Conservation (phyloP, 2,888 invertebrate species). For the Neoascia interrupta region DNA sequence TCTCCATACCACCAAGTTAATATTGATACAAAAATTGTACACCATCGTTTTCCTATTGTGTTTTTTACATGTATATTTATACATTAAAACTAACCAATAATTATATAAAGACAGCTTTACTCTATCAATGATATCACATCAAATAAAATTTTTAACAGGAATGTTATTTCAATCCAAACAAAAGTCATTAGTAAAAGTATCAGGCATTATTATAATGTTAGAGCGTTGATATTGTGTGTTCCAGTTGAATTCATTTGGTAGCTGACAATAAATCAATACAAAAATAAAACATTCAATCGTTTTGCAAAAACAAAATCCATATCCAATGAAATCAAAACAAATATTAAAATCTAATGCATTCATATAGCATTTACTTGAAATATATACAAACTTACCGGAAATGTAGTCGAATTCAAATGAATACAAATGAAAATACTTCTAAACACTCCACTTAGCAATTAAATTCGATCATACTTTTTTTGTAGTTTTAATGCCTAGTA, state of each 20-base stretch:
- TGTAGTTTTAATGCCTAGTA: slow-evolving; percentile 1
- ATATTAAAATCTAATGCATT: slow-evolving; percentile 19
- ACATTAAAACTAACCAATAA: slow-evolving; percentile 31
- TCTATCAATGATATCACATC: slow-evolving; percentile 14
- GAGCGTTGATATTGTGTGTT: slow-evolving; percentile 50
- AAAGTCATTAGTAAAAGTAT: slow-evolving; percentile 33
- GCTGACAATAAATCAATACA: slow-evolving; percentile 52
- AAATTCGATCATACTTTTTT: not conserved
- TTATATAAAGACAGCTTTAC: slow-evolving; percentile 60
- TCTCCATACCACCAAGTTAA: slow-evolving; percentile 83
- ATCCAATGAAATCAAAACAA: slow-evolving; percentile 22
- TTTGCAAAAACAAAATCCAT: slow-evolving; percentile 31
- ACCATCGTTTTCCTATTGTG: slow-evolving; percentile 40
- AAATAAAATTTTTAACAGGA: slow-evolving; percentile 14
- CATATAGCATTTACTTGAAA: slow-evolving; percentile 50
- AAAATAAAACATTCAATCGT: slow-evolving; percentile 8
- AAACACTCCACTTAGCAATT: slow-evolving; percentile 40
- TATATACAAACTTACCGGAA: slow-evolving; percentile 26
- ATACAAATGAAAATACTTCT: not conserved
- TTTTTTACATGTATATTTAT: slow-evolving; percentile 14
- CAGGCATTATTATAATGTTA: slow-evolving; percentile 33
- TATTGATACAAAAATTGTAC: slow-evolving; percentile 72
- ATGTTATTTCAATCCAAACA: slow-evolving; percentile 28
- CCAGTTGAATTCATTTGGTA: slow-evolving; percentile 51
- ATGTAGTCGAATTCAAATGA: slow-evolving; percentile 36